Conservation (phyloP, 1,140 invertebrate genomes). For the Aphidius gifuensis region DNA sequence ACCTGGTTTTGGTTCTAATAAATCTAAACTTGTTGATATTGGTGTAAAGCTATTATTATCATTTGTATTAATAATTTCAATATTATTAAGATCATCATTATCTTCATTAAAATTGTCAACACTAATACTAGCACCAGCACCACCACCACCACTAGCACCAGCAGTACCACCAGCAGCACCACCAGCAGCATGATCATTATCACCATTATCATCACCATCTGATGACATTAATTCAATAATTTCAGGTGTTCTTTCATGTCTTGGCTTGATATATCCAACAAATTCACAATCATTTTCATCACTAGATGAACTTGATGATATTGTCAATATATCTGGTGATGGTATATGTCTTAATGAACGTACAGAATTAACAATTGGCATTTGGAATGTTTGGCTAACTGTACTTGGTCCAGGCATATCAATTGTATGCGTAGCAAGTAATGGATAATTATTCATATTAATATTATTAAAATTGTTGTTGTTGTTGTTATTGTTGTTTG, state of each 20-base stretch:
- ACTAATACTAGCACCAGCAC: no score
- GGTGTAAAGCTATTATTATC: no score
- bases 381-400: conserved; percentile 32
- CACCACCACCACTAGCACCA: no score
- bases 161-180: neutral
- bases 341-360: neutral
- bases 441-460: conserved; percentile 13
- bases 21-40: no score
- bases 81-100: no score
- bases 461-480: no score
- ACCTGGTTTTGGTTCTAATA: no score
- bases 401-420: conserved; percentile 41
- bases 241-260: conserved; percentile 56
- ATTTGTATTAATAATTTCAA: no score
- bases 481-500: neutral
- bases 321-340: conserved; percentile 34
- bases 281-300: conserved; percentile 45
- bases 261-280: conserved; percentile 56
- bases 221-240: conserved; percentile 53
- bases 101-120: no score
- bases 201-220: conserved; percentile 35
- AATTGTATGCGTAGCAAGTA: conserved; percentile 29
- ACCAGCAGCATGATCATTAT: conserved; percentile 7
- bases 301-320: conserved; percentile 35
- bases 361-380: conserved; percentile 13